Conservation (phyloP, 2,797 vertebrate species). For the Schizopygopsis malacanthus region DNA sequence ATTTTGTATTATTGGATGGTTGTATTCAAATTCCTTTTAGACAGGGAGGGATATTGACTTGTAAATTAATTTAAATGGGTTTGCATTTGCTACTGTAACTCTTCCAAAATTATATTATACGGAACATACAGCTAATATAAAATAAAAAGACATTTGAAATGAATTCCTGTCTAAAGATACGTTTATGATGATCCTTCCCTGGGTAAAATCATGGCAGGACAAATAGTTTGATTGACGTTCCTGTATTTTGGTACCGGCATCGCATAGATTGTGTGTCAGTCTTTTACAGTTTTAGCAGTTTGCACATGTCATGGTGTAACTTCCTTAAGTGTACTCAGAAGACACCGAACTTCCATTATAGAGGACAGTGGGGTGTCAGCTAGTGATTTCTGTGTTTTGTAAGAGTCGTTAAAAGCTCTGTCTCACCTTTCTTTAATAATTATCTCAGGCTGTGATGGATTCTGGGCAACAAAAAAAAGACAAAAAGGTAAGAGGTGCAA, state of each 20-base stretch:
- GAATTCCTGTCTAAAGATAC: neutral
- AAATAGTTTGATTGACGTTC: slow-evolving; percentile 41
- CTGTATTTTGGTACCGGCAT: slow-evolving; percentile 20
- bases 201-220: slow-evolving; percentile 22
- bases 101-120: neutral
- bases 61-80: neutral
- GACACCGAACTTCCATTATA: slow-evolving; percentile 40
- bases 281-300: slow-evolving; percentile 36
- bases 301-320: slow-evolving; percentile 44
- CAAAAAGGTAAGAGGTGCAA: slow-evolving; percentile 30
- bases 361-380: slow-evolving; percentile 31
- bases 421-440: slow-evolving; percentile 44
- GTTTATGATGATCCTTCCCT: neutral
- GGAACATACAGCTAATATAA: neutral
- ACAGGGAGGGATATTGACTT: neutral
- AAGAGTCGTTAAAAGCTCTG: slow-evolving; percentile 27
- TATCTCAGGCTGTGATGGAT: slow-evolving; percentile 47
- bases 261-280: slow-evolving; percentile 45
- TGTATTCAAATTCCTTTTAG: neutral
- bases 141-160: slow-evolving; percentile 15
- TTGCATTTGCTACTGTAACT: neutral
- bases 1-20: no score
- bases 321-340: slow-evolving; percentile 45
- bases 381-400: slow-evolving; percentile 42
- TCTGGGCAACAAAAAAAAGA: slow-evolving; percentile 39